These are phyloP conservation scores for Ypsolopha sequella DNA, from an alignment of 2,888 invertebrate species.

Conservation along the genomic window DNA sequence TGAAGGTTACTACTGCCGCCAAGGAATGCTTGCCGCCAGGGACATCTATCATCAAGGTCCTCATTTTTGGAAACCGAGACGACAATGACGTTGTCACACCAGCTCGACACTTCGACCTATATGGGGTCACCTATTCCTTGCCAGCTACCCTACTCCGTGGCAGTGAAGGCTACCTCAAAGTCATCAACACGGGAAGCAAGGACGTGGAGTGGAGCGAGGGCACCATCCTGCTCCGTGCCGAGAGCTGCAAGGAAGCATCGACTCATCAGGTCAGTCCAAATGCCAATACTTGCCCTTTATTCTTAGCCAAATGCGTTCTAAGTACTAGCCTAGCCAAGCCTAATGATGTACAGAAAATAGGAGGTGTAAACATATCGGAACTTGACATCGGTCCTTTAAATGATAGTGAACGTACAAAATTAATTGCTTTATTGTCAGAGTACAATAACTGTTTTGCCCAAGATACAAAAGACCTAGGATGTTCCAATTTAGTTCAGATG, in stretches of 20 bases:
- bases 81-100: constrained; percentile 11
- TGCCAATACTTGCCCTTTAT: constrained; percentile 3
- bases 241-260: constrained; percentile 8
- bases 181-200: constrained; percentile 12
- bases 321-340: not conserved
- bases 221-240: constrained; percentile 7
- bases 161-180: constrained; percentile 14
- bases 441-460: constrained; percentile 13
- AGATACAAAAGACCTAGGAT: constrained; percentile 13
- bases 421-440: no score
- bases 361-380: constrained; percentile 6
- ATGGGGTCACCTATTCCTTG: constrained; percentile 13
- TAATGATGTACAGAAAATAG: not conserved
- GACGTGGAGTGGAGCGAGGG: constrained; percentile 9
- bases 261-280: constrained; percentile 7
- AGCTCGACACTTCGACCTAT: constrained; percentile 14
- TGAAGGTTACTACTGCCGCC: constrained; percentile 8
- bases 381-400: constrained; percentile 8
- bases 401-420: no score
- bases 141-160: constrained; percentile 18
- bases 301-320: not conserved
- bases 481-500: constrained; percentile 14
- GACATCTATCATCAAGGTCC: constrained; percentile 12
- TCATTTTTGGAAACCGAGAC: constrained; percentile 7
- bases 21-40: constrained; percentile 13